Evolutionary conservation across 2,888 invertebrate species (phyloP), one percentile per base, ranked within the genome.

Genomic region (Steinernema carpocapsae): DNA sequence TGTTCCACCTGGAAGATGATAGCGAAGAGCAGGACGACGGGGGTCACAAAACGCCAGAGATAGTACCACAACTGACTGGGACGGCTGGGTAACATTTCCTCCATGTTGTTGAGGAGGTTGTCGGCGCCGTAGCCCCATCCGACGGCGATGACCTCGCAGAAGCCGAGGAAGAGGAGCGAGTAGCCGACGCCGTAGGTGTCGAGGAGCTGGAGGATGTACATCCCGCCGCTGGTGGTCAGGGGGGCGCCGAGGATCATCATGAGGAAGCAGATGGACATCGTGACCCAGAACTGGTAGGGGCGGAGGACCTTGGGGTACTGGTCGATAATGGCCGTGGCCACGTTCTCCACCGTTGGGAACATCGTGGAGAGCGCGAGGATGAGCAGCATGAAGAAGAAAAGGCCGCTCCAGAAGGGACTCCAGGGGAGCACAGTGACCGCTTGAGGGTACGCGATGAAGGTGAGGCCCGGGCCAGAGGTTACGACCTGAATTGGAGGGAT

Each of bases 41-140:
- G 88, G 22, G 87, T 84, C 29, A 88, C 76, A 74, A 80, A 84
- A 72, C 80, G 83, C 88, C 88, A 88, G 64, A 80, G 79, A 75
- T 82, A 80, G 29, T 79, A 77, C 88, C 88, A 88, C 51, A 85
- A 77, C 24, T 73, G 74, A 19, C 78, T 72, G 12, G 87, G 87
- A n/a, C 82, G 76, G 48, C 77, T 80, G 3, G 86, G 87, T 37
- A 87, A 75, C 88, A 88, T 88, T 22, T 81, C 76, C 72, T 88
- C 45, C 32, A 72, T 48, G 77, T 88, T 86, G 12, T 79, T 43
- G 45, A 73, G 59, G 48, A 77, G 52, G n/a, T 71, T 29, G 19
- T 52, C 70, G 17, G 76, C 75, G 2, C 76, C 74, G 29, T 76
- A 77, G 29, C 72, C 52, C 77, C 77, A 77, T 14, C 74, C 77